A percentile compares a stretch with the other conserved stretches of the same genome.
Conservation (phyloP, 2,888 invertebrate species). For the Myathropa florea region DNA sequence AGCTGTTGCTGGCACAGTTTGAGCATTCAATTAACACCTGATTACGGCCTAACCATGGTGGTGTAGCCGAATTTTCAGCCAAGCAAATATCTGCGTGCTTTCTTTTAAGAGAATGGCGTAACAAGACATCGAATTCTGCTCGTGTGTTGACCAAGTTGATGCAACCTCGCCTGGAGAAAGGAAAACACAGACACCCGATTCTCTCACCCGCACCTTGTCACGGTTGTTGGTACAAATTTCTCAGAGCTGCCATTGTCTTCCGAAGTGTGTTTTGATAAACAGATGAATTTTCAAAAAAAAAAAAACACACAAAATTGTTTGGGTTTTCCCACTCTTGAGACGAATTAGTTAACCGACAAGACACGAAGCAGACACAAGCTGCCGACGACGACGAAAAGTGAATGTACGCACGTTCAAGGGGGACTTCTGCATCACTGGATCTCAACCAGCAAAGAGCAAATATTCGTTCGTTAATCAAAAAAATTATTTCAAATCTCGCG, state of each 20-base stretch:
- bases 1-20: conserved; percentile 1
- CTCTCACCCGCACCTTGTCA: conserved; percentile 1
- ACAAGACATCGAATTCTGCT: background rate
- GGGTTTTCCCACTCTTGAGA: conserved; percentile 19
- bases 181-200: background rate
- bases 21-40: conserved; percentile 60
- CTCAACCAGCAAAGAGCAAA: background rate
- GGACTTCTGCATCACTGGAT: background rate
- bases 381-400: conserved; percentile 29
- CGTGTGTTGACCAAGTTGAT: conserved; percentile 1
- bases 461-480: conserved; percentile 47
- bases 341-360: conserved; percentile 47
- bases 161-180: background rate
- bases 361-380: background rate
- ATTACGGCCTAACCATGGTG: conserved; percentile 15
- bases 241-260: conserved; percentile 57
- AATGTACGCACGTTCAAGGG: conserved; percentile 47
- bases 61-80: conserved; percentile 19
- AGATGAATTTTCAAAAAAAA: conserved; percentile 20
- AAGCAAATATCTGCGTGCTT: background rate
- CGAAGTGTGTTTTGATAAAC: background rate
- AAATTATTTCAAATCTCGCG: conserved; percentile 53
- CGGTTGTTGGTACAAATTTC: conserved; percentile 22
- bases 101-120: background rate
- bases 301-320: too few relatives aligned